A percentile compares a stretch with the other conserved stretches of the same genome.
Conservation (phyloP, 2,113 vertebrate genomes). For the human region GRCh38 chr17:42594501-42595000, state of each 20-base stretch:
- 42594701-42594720: not conserved
- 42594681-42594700: too few relatives aligned
- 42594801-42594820: not conserved
- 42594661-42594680: too few relatives aligned
- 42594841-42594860: not conserved
- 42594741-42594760: not conserved
- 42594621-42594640: too few relatives aligned
- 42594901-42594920: not conserved
- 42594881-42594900: not conserved
- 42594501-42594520: not conserved
- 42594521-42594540: not conserved
- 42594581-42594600: too few relatives aligned
- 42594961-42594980: not conserved
- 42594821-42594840: not conserved
- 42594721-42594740: not conserved
- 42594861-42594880: not conserved
- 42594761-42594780: not conserved
- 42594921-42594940: not conserved
- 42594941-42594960: not conserved
- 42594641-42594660: too few relatives aligned
- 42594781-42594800: too few relatives aligned
- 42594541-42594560: not conserved
- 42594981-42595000: too few relatives aligned
- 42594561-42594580: too few relatives aligned
- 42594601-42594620: too few relatives aligned